These are phyloP conservation scores for Amazona vittata DNA, from an alignment of 2,113 vertebrate genomes.

Conservation along the genomic window DNA sequence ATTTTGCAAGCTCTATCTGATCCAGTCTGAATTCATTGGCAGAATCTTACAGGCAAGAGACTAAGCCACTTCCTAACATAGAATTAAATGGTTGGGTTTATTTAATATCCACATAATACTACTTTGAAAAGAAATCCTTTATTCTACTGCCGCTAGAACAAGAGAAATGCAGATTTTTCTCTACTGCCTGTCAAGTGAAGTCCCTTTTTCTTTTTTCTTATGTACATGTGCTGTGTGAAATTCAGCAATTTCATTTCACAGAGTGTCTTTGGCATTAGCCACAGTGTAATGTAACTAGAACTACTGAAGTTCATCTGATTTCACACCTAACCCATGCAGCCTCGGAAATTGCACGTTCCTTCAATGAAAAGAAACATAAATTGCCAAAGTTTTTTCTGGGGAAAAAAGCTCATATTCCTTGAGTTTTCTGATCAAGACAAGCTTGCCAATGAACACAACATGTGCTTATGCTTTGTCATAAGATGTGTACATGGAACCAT, in stretches of 20 bases:
- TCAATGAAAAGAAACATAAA: neutral
- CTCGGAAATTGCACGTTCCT: slow-evolving; percentile 4
- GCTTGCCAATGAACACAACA: neutral
- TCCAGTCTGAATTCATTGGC: slow-evolving; percentile 44
- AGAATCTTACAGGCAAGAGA: slow-evolving; percentile 7
- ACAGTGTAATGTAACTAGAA: slow-evolving; percentile 44
- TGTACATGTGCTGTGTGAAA: slow-evolving; percentile 30
- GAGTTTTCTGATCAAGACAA: neutral
- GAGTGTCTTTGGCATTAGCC: slow-evolving; percentile 59
- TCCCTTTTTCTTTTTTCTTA: neutral
- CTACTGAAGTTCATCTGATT: slow-evolving; percentile 59
- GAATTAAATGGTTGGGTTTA: slow-evolving; percentile 45
- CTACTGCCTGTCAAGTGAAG: slow-evolving; percentile 11
- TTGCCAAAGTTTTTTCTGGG: neutral
- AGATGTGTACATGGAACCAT: neutral
- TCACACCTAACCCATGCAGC: slow-evolving; percentile 55
- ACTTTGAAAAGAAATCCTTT: slow-evolving; percentile 48
- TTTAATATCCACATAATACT: slow-evolving; percentile 59
- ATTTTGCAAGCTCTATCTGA: slow-evolving; percentile 32
- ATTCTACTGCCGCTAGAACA: slow-evolving; percentile 12
- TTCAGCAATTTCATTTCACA: slow-evolving; percentile 60
- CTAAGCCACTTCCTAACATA: slow-evolving; percentile 13
- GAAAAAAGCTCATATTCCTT: neutral
- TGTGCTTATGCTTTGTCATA: accelerated
- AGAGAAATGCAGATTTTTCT: slow-evolving; percentile 38